phyloP scores from a whole-genome alignment of 2,888 invertebrate genomes.

The Heliconius cydno region DNA sequence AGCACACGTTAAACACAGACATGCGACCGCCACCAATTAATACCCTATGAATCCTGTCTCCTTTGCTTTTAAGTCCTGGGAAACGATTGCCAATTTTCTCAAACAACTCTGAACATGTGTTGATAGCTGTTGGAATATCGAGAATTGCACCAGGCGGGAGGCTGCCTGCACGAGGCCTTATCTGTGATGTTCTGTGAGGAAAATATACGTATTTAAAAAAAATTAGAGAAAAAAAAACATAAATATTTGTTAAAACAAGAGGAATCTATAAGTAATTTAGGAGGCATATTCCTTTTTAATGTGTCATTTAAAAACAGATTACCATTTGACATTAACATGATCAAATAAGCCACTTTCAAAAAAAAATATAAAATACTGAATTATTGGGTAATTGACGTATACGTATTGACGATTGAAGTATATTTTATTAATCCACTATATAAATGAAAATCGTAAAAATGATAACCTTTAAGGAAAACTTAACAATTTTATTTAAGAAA shows the following conservation, averaged over 20 bases:
- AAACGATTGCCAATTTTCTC: conserved; percentile 79
- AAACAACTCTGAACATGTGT: conserved; percentile 71
- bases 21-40: conserved; percentile 50
- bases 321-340: too few species aligned
- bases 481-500: neutral
- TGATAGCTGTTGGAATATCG: conserved; percentile 54
- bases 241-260: too few species aligned
- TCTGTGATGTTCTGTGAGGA: conserved; percentile 57
- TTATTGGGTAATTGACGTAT: too few species aligned
- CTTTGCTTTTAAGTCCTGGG: conserved; percentile 78
- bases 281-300: neutral
- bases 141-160: conserved; percentile 62
- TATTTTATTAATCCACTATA: too few species aligned
- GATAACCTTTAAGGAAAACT: neutral
- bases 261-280: neutral
- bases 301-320: neutral
- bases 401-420: too few species aligned
- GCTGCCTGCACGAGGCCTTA: conserved; percentile 71
- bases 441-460: too few species aligned
- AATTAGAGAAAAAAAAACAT: too few species aligned
- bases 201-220: neutral
- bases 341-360: too few species aligned
- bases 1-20: conserved; percentile 35
- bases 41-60: conserved; percentile 86
- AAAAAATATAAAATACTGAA: too few species aligned